A percentile compares a stretch with the other conserved stretches of the same genome.
These are phyloP conservation scores for Semaprochilodus insignis DNA, from an alignment of 2,797 vertebrate species.

Conservation along the genomic window DNA sequence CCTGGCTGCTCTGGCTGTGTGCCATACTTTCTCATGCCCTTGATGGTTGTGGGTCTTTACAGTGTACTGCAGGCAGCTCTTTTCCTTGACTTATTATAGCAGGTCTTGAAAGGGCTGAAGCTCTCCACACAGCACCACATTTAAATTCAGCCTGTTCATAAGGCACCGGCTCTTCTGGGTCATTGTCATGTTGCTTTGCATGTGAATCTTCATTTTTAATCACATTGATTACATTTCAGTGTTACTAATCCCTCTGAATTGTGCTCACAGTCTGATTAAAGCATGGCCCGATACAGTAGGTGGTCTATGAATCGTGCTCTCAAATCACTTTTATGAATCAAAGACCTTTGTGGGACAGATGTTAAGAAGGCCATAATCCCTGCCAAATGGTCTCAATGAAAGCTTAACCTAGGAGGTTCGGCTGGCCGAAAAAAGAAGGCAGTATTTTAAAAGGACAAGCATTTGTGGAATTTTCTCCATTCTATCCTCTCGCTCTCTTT, in stretches of 20 bases:
- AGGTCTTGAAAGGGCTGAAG: conserved; percentile 27
- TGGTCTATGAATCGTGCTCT: conserved; percentile 69
- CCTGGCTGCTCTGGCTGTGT: conserved; percentile 52
- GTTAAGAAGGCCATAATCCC: conserved; percentile 73
- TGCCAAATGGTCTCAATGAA: conserved; percentile 77
- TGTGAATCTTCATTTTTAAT: conserved; percentile 66
- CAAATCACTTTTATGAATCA: conserved; percentile 78
- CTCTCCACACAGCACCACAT: conserved; percentile 34
- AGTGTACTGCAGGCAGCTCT: conserved; percentile 25
- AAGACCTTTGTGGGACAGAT: conserved; percentile 70
- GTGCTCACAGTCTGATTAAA: conserved; percentile 67
- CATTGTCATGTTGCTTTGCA: conserved; percentile 44
- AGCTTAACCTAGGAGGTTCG: conserved; percentile 77
- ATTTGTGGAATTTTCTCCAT: conserved; percentile 67
- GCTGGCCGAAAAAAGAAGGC: conserved; percentile 67
- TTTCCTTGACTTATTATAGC: conserved; percentile 27
- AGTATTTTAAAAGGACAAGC: conserved; percentile 46
- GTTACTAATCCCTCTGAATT: conserved; percentile 65
- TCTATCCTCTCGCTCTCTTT: conserved; percentile 55
- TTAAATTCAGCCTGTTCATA: conserved; percentile 37
- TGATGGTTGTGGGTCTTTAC: neutral
- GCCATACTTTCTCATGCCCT: conserved; percentile 38
- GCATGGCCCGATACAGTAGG: conserved; percentile 64
- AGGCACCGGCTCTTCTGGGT: conserved; percentile 26
- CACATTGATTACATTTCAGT: conserved; percentile 69